Evolutionary conservation across 2,113 vertebrate genomes (phyloP), one percentile per base, ranked within the genome.

Genomic region (Caranx melampygus): DNA sequence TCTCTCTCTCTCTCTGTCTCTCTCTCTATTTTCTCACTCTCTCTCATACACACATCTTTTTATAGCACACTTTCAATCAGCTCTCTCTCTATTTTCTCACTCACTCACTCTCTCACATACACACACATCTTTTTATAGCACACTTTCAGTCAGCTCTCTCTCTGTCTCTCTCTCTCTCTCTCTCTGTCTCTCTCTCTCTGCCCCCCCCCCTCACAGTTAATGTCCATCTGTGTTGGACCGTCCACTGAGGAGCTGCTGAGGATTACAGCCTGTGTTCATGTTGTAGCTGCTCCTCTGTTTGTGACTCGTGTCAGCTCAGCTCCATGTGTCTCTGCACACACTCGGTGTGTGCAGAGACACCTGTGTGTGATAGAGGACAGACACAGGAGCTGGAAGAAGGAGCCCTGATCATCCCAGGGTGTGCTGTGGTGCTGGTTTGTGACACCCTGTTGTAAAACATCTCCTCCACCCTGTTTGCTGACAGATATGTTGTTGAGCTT

Each of bases 211-310:
- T 57, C 51, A 79, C 81, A 77, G 87, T 82, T 89, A 81, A 87
- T 84, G 89, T 91, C 90, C 88, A 89, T 93, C 86, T 92, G 91
- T 82, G 86, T 78, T 70, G 67, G 73, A 89, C 71, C 78, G 83
- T 90, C 83, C 86, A 75, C 85, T 34, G 84, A 84, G 75, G 78
- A 66, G 69, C 26, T 26, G 64, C 42, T 7, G 52, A 57, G 84
- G 88, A 92, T 89, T 91, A 87, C 77, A 85, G 84, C 82, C 66
- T 37, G 57, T 82, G 82, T 26, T 26, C 26, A 26, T 51, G 78
- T 62, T 75, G 62, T 62, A 52, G 72, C 64, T 44, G 44, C 71
- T 67, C 83, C 79, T 79, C 26, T 26, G 26, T 26, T 26, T 26
- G 26, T 26, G 26, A 26, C 26, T 26, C 26, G 26, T 26, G 26